Conservation (phyloP, 1,140 invertebrate species). For the Heliconius hewitsoni region DNA sequence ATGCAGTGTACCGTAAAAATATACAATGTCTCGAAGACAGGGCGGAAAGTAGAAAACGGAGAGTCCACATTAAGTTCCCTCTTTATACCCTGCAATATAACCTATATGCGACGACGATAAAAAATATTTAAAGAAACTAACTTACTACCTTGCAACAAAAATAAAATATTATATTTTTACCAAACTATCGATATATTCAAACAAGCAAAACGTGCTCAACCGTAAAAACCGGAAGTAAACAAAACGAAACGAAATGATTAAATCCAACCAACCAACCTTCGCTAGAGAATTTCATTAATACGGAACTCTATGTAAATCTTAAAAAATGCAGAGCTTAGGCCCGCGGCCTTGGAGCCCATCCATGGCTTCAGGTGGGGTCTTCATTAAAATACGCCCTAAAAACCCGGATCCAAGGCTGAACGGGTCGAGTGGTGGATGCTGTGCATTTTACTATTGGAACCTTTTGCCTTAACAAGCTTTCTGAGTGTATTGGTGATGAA, state of each 20-base stretch:
- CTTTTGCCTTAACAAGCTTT: background rate
- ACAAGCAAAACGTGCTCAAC: background rate
- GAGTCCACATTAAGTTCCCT: no score
- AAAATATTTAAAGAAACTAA: no score
- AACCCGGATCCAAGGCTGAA: slow-evolving; percentile 47
- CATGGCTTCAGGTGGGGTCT: slow-evolving; percentile 31
- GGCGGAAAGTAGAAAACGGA: no score
- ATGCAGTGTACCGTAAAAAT: no score
- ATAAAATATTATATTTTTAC: no score
- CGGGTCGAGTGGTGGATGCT: slow-evolving; percentile 17
- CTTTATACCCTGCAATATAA: no score
- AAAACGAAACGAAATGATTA: background rate
- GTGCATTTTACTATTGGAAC: background rate
- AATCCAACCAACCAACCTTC: background rate
- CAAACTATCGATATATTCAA: background rate
- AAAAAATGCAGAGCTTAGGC: slow-evolving; percentile 36
- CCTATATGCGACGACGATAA: no score
- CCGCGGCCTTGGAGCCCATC: slow-evolving; percentile 24
- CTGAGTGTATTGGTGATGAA: no score
- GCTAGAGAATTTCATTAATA: slow-evolving; percentile 19
- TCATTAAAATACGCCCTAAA: slow-evolving; percentile 43
- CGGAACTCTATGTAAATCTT: slow-evolving; percentile 10
- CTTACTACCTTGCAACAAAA: no score
- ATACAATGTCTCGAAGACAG: no score
- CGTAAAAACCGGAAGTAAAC: background rate